Evolutionary conservation across 64 coral and sea anemone genomes (phyloP).

Genomic region (Platygyra sinensis): DNA sequence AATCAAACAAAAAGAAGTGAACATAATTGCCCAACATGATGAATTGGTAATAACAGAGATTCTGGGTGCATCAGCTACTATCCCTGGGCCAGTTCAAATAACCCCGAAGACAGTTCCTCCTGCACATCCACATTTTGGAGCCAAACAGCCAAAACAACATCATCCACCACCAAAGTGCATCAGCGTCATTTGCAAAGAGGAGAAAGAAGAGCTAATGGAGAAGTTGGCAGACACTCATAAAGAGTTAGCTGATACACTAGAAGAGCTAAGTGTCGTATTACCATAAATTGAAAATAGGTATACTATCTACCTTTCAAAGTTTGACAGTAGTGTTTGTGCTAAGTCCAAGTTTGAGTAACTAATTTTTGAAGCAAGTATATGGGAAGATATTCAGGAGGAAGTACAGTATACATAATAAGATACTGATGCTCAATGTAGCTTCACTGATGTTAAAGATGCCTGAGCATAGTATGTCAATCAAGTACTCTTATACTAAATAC

Average conservation of each 20-base stretch:
- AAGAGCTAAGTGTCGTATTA: slow-evolving; percentile 10
- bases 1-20: not conserved
- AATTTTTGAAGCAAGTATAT: too few relatives aligned
- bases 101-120: not conserved
- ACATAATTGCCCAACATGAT: slow-evolving; percentile 1
- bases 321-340: too few relatives aligned
- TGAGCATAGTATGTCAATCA: too few relatives aligned
- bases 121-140: slow-evolving; percentile 29
- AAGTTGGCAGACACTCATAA: not conserved
- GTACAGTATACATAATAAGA: too few relatives aligned
- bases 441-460: too few relatives aligned
- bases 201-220: not conserved
- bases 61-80: not conserved
- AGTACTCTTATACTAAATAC: too few relatives aligned
- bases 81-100: not conserved
- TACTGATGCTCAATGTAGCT: too few relatives aligned
- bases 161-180: slow-evolving; percentile 17
- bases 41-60: slow-evolving; percentile 1
- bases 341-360: too few relatives aligned
- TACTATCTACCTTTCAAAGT: too few relatives aligned
- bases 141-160: slow-evolving; percentile 32
- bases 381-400: too few relatives aligned
- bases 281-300: not conserved
- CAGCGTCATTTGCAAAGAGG: slow-evolving; percentile 10
- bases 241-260: not conserved